phyloP scores from a whole-genome alignment of 2,888 invertebrate genomes.

The Brenthis ino region DNA sequence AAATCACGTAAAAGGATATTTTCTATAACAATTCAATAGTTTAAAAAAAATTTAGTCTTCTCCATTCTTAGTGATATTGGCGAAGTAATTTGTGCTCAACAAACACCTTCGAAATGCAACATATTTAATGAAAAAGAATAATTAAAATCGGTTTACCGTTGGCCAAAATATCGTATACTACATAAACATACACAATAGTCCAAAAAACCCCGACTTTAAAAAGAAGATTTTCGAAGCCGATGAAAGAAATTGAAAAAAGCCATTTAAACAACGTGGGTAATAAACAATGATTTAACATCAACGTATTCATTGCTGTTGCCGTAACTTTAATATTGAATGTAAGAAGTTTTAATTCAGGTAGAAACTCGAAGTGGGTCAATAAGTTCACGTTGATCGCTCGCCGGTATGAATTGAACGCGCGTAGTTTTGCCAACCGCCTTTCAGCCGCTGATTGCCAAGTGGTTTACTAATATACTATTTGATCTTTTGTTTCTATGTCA shows the following conservation, averaged over 20 bases:
- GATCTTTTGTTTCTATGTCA: conserved; percentile 6
- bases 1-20: too few relatives aligned
- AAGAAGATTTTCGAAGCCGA: too few relatives aligned
- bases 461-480: background rate
- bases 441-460: conserved; percentile 4
- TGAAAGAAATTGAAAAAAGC: background rate
- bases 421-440: conserved; percentile 3
- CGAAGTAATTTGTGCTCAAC: too few relatives aligned
- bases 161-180: too few relatives aligned
- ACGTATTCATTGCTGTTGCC: conserved; percentile 3
- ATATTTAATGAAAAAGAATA: too few relatives aligned
- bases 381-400: background rate
- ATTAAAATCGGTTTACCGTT: too few relatives aligned
- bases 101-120: too few relatives aligned
- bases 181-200: too few relatives aligned
- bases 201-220: too few relatives aligned
- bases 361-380: conserved; percentile 1
- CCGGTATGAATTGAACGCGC: background rate
- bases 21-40: too few relatives aligned
- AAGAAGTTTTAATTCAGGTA: conserved; percentile 12
- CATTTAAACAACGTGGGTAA: background rate
- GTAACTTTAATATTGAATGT: conserved; percentile 12
- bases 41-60: too few relatives aligned
- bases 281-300: background rate
- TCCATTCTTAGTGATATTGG: too few relatives aligned